phyloP scores from a whole-genome alignment of 2,888 invertebrate genomes.

The Acanthoscelides obtectus region DNA sequence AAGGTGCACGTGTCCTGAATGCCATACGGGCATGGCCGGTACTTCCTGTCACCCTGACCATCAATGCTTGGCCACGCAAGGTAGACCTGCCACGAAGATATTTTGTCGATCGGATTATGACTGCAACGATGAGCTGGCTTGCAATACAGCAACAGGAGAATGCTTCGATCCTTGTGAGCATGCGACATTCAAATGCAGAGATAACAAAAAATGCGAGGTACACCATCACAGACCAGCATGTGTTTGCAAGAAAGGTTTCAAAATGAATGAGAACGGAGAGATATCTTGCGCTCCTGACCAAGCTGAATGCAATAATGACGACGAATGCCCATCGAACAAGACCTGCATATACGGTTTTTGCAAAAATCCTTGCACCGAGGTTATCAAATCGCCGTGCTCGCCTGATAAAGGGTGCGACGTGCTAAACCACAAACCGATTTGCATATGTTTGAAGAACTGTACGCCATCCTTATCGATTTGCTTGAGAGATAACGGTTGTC shows the following conservation, averaged over 20 bases:
- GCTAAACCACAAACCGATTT: constrained; percentile 79
- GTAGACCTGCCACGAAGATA: constrained; percentile 53
- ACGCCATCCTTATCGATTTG: constrained; percentile 83
- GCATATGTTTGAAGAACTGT: constrained; percentile 84
- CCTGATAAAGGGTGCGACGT: constrained; percentile 84
- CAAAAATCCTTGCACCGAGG: constrained; percentile 77
- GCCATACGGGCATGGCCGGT: constrained; percentile 79
- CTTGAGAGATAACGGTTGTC: constrained; percentile 84
- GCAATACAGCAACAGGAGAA: constrained; percentile 63
- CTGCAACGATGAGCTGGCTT: constrained; percentile 72
- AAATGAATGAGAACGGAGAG: constrained; percentile 82
- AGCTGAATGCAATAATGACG: constrained; percentile 73
- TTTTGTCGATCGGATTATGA: constrained; percentile 64
- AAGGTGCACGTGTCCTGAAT: constrained; percentile 83
- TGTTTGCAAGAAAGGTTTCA: constrained; percentile 84
- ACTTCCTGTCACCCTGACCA: constrained; percentile 75
- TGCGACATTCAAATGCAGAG: constrained; percentile 66
- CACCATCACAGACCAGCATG: constrained; percentile 80
- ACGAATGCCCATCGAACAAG: constrained; percentile 81
- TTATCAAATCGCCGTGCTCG: constrained; percentile 63
- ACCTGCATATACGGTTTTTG: constrained; percentile 81
- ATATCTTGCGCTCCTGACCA: constrained; percentile 77
- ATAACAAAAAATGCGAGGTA: constrained; percentile 84
- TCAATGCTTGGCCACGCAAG: constrained; percentile 63
- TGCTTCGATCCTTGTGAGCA: constrained; percentile 77